These are phyloP conservation scores for Monoplex corrugatus DNA, from an alignment of 2,888 invertebrate genomes.

Conservation along the genomic window DNA sequence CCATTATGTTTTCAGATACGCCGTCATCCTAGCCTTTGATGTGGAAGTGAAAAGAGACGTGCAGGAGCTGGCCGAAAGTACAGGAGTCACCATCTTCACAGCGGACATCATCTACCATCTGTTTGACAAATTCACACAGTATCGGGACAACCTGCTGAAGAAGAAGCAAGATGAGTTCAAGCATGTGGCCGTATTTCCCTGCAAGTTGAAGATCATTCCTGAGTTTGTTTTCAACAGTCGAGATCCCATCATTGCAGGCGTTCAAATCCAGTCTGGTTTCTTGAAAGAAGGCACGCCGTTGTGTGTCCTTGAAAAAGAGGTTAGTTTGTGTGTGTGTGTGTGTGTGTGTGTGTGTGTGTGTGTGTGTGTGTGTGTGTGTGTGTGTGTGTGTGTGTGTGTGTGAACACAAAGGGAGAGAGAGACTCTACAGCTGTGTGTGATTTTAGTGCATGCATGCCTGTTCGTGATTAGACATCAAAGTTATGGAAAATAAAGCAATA, in stretches of 20 bases:
- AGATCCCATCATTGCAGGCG: slow-evolving; percentile 98
- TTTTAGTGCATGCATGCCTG: too few relatives aligned
- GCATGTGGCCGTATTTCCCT: slow-evolving; percentile 98
- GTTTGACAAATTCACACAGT: slow-evolving; percentile 95
- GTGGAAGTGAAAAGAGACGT: slow-evolving; percentile 99
- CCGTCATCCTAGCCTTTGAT: slow-evolving; percentile 99
- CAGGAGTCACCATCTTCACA: slow-evolving; percentile 91
- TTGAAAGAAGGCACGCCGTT: slow-evolving; percentile 98
- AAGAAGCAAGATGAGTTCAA: slow-evolving; percentile 97
- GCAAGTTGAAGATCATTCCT: slow-evolving; percentile 90
- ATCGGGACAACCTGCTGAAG: slow-evolving; percentile 92
- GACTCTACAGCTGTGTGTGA: not conserved
- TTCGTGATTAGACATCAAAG: too few relatives aligned
- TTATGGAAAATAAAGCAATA: too few relatives aligned
- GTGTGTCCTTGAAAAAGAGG: slow-evolving; percentile 98
- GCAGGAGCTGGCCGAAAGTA: slow-evolving; percentile 96
- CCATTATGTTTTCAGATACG: slow-evolving; percentile 87
- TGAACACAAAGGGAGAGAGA: not conserved
- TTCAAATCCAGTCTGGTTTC: slow-evolving; percentile 96
- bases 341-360: not conserved
- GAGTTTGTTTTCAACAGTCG: slow-evolving; percentile 98
- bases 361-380: not conserved
- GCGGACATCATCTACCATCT: slow-evolving; percentile 99
- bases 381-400: slow-evolving; percentile 1
- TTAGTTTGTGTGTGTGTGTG: slow-evolving; percentile 55